Evolutionary conservation across 2,888 invertebrate species (phyloP), one percentile per base, ranked within the genome.

Genomic region (Hymenopus coronatus): DNA sequence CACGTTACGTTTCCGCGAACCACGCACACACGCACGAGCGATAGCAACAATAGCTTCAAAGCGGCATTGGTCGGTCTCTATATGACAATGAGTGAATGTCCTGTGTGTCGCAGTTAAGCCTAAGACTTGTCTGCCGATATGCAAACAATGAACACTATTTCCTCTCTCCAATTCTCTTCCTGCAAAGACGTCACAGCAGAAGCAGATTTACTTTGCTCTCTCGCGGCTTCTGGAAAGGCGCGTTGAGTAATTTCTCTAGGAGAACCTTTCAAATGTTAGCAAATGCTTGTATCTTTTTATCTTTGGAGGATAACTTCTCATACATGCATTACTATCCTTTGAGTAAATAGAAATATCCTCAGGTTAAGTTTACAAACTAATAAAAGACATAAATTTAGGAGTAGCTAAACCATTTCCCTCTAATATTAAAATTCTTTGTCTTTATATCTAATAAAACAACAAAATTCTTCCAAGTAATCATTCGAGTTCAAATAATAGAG

Each of bases 21-120:
- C 87, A 82, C 40, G 6, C 40, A 40, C 33, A 40, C 86, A 88
- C 88, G 85, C 40, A 82, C 82, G 82, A 87, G 46, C 27, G 85
- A 46, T 88, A 40, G 88, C 82, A 88, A 88, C 88, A 88, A 88
- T 88, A 46, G 88, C 88, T 88, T 85, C 88, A 88, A 88, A 88
- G 87, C 82, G 27, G 54, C 54, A 70, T 70, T 70, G 54, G 54
- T 82, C 87, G 87, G 87, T 33, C 87, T 87, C 82, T 33, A n/a
- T 87, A 82, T 81, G 87, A 87, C 87, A 87, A 87, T 87, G 82
- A 82, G 82, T 82, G 82, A 25, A 28, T 84, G 33, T 33, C 84
- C 25, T 85, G 46, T 84, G 33, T 85, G 82, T 82, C 33, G 54
- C 20, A 87, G 87, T 82, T 87, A 87, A 82, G 87, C 87, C n/a